A percentile compares a stretch with the other conserved stretches of the same genome.
phyloP scores from a whole-genome alignment of 2,888 invertebrate genomes.

The Elegia similella region DNA sequence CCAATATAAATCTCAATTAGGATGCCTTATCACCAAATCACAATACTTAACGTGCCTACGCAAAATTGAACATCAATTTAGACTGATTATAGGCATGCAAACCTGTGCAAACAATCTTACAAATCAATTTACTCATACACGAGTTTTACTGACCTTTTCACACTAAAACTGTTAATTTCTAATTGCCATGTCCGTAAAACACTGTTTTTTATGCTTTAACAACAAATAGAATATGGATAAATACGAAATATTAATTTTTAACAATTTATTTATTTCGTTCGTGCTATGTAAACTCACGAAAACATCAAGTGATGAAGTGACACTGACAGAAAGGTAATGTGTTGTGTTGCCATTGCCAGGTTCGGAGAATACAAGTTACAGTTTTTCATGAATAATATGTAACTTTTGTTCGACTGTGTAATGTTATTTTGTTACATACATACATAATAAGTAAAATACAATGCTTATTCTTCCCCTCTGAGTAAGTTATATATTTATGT shows the following conservation, averaged over 20 bases:
- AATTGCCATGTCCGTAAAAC: background rate
- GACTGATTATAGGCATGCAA: background rate
- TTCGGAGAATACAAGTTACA: background rate
- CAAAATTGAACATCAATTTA: constrained; percentile 5
- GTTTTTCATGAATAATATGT: background rate
- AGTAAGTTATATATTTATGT: no score
- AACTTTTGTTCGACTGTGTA: background rate
- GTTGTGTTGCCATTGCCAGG: no score
- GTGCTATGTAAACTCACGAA: background rate
- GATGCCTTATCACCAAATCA: constrained; percentile 7
- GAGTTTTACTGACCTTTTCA: background rate
- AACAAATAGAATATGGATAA: background rate
- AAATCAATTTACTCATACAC: background rate
- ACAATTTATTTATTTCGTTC: background rate
- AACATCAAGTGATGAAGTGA: constrained; percentile 3
- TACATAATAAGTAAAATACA: no score
- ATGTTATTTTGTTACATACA: no score
- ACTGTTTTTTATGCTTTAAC: background rate
- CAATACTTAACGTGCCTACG: constrained; percentile 1
- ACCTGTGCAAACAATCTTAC: background rate
- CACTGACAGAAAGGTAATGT: background rate
- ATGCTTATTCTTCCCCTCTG: no score
- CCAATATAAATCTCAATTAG: constrained; percentile 5
- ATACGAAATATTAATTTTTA: background rate
- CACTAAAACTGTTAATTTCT: background rate